phyloP scores from a whole-genome alignment of 2,797 vertebrate species.

The Pristis pectinata region DNA sequence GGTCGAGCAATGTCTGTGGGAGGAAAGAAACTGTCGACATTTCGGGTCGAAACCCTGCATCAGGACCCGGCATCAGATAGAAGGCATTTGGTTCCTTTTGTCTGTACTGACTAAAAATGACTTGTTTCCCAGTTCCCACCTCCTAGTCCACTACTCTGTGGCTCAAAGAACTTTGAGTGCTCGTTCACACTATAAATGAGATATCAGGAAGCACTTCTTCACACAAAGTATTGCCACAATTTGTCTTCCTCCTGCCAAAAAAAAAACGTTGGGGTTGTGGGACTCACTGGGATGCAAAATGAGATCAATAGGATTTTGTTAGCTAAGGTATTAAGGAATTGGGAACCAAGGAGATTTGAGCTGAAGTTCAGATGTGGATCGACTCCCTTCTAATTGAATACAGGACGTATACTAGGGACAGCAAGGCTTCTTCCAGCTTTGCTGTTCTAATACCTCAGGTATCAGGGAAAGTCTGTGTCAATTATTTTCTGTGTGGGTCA shows the following conservation, averaged over 20 bases:
- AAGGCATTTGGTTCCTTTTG: no score
- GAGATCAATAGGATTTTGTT: neutral
- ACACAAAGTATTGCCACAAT: neutral
- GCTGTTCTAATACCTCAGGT: neutral
- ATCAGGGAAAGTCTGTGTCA: neutral
- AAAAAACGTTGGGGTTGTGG: neutral
- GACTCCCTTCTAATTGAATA: neutral
- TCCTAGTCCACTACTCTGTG: no score
- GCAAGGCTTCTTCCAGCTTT: neutral
- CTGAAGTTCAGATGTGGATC: no score
- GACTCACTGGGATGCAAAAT: neutral
- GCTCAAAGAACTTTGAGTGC: no score
- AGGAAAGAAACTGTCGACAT: no score
- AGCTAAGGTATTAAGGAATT: neutral
- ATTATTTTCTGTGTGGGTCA: neutral
- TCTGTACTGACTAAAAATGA: no score
- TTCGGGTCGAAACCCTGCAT: no score
- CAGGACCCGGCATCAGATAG: no score
- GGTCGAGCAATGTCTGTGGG: no score
- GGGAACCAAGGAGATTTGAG: neutral
- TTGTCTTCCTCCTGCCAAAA: neutral
- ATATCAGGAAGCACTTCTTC: neutral
- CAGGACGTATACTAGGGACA: neutral
- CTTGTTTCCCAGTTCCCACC: no score
- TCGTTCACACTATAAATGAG: no score